Conservation (phyloP, 2,797 vertebrate genomes). For the Acanthurus leucopareius region DNA sequence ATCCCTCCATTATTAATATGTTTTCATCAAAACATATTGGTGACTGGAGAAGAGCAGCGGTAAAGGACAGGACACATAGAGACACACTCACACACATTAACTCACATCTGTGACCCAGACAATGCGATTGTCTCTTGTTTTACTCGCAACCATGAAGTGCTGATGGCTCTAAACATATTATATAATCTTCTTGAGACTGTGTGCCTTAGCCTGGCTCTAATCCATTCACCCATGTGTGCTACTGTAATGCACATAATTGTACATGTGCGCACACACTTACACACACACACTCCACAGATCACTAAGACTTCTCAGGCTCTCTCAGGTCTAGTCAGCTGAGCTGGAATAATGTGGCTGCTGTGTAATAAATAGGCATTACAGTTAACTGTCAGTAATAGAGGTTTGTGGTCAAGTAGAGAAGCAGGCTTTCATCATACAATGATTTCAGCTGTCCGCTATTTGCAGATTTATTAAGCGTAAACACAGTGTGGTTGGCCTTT, state of each 20-base stretch:
- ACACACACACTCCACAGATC: constrained; percentile 37
- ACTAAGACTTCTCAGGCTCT: constrained; percentile 53
- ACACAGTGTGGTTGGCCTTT: constrained; percentile 15
- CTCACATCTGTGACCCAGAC: constrained; percentile 51
- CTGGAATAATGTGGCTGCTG: constrained; percentile 38
- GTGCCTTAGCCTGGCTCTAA: constrained; percentile 66
- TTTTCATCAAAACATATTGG: constrained; percentile 59
- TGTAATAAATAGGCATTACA: constrained; percentile 62
- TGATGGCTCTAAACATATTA: constrained; percentile 70
- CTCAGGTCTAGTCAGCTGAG: constrained; percentile 51
- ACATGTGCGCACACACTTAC: constrained; percentile 34
- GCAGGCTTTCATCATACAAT: constrained; percentile 42
- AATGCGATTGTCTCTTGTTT: constrained; percentile 61
- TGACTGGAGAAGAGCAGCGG: constrained; percentile 53
- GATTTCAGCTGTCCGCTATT: constrained; percentile 28
- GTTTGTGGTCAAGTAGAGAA: constrained; percentile 32
- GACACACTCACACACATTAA: constrained; percentile 12
- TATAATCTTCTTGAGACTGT: constrained; percentile 76
- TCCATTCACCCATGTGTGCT: constrained; percentile 75
- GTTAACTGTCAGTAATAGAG: constrained; percentile 50
- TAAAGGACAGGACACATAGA: constrained; percentile 23
- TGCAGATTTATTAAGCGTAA: constrained; percentile 38
- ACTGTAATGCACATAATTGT: constrained; percentile 59
- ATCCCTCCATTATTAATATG: constrained; percentile 70
- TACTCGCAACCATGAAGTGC: constrained; percentile 52